Evolutionary conservation across 1,140 invertebrate species (phyloP).

Genomic region (Drosophila repleta): DNA sequence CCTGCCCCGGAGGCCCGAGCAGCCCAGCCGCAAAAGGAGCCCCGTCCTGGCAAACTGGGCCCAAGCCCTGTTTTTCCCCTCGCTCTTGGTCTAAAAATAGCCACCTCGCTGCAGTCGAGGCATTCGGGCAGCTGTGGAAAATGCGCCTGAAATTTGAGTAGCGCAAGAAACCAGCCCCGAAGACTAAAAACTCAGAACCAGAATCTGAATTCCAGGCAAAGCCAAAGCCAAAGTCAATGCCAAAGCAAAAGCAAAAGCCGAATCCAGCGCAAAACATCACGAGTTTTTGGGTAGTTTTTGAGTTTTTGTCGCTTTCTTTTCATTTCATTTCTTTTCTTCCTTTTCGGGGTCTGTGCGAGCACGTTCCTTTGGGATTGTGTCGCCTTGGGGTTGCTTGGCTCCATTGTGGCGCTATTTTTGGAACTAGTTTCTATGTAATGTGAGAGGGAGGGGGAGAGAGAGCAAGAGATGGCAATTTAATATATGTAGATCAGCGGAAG

Average conservation of each 20-base stretch:
- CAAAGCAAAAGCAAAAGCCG: not conserved
- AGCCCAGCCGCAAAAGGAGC: not conserved
- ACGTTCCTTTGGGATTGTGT: slow-evolving; percentile 26
- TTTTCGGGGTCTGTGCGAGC: slow-evolving; percentile 27
- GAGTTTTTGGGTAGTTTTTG: slow-evolving; percentile 29
- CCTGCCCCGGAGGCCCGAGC: slow-evolving; percentile 39
- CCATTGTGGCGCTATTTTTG: slow-evolving; percentile 30
- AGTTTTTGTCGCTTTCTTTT: slow-evolving; percentile 1
- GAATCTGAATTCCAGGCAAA: too few species aligned
- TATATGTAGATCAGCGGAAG: not conserved
- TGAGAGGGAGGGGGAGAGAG: not conserved
- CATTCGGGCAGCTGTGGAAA: slow-evolving; percentile 56
- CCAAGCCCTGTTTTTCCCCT: slow-evolving; percentile 1
- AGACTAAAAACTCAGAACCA: not conserved
- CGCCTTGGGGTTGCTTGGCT: slow-evolving; percentile 33
- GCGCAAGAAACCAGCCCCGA: slow-evolving; percentile 39
- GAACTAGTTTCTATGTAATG: slow-evolving; percentile 6
- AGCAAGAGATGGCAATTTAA: not conserved
- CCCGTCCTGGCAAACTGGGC: slow-evolving; percentile 19
- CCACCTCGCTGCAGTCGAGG: slow-evolving; percentile 27
- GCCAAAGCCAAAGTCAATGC: not conserved
- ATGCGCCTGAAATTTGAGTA: slow-evolving; percentile 61
- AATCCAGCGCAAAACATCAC: not conserved
- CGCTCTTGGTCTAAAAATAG: slow-evolving; percentile 48
- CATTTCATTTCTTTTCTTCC: not conserved